Conservation (phyloP, 2,113 vertebrate genomes). For the Centropus unirufus region DNA sequence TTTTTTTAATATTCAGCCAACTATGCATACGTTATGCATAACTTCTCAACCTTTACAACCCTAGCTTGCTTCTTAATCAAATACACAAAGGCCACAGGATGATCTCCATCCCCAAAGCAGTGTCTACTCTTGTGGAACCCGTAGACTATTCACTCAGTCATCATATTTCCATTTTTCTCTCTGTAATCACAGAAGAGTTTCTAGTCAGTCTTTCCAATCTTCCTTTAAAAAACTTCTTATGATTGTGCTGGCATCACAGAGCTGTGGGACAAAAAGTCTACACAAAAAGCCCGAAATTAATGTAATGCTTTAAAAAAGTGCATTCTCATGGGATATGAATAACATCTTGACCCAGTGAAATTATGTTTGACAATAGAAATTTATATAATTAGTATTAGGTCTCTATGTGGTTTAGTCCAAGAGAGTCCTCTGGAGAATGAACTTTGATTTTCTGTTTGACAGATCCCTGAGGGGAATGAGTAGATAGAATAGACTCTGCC, state of each 20-base stretch:
- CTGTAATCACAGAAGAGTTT: neutral
- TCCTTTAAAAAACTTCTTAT: neutral
- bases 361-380: neutral
- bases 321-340: neutral
- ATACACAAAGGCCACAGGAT: neutral
- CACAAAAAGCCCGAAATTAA: neutral
- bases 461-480: neutral
- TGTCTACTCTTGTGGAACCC: neutral
- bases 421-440: neutral
- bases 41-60: neutral
- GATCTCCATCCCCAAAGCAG: neutral
- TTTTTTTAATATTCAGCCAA: neutral
- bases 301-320: neutral
- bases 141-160: neutral
- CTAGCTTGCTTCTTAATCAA: neutral
- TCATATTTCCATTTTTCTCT: neutral
- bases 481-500: neutral
- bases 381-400: neutral
- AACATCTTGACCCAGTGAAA: neutral
- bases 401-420: neutral
- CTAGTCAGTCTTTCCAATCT: neutral
- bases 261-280: neutral
- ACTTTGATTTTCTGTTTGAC: neutral
- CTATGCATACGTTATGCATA: rapidly evolving
- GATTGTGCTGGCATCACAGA: neutral